Evolutionary conservation across 2,797 vertebrate genomes (phyloP).

Genomic region (Bovichtus diacanthus): DNA sequence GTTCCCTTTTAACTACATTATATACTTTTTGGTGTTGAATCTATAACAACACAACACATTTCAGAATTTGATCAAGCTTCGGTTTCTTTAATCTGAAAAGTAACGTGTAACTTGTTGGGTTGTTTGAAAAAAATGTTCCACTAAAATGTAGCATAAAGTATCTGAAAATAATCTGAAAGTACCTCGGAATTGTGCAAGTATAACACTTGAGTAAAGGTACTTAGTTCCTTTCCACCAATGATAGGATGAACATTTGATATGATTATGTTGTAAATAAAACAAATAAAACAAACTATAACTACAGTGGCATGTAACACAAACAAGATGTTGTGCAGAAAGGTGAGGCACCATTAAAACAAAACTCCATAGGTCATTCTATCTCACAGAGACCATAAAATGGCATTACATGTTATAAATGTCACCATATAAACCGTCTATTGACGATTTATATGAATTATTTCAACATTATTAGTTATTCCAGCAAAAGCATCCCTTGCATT

Average conservation of each 20-base stretch:
- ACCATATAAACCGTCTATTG: slow-evolving; percentile 5
- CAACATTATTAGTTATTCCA: slow-evolving; percentile 19
- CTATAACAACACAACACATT: background rate
- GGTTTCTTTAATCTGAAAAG: background rate
- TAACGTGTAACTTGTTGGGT: background rate
- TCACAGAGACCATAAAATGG: background rate
- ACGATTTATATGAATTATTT: background rate
- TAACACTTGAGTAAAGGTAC: background rate
- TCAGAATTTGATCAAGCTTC: background rate
- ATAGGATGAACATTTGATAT: background rate
- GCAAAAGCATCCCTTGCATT: slow-evolving; percentile 16
- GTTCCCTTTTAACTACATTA: background rate
- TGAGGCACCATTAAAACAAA: background rate
- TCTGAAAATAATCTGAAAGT: background rate
- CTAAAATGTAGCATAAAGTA: background rate
- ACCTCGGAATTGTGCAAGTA: background rate
- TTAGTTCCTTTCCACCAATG: background rate
- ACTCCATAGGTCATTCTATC: background rate
- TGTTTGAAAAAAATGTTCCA: background rate
- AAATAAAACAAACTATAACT: background rate
- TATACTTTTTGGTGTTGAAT: background rate
- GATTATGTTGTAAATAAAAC: background rate
- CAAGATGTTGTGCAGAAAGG: background rate
- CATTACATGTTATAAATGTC: slow-evolving; percentile 7
- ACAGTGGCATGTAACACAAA: background rate